These are phyloP conservation scores for Thysanoteuthis rhombus DNA, from an alignment of 2,888 invertebrate species.

Conservation along the genomic window DNA sequence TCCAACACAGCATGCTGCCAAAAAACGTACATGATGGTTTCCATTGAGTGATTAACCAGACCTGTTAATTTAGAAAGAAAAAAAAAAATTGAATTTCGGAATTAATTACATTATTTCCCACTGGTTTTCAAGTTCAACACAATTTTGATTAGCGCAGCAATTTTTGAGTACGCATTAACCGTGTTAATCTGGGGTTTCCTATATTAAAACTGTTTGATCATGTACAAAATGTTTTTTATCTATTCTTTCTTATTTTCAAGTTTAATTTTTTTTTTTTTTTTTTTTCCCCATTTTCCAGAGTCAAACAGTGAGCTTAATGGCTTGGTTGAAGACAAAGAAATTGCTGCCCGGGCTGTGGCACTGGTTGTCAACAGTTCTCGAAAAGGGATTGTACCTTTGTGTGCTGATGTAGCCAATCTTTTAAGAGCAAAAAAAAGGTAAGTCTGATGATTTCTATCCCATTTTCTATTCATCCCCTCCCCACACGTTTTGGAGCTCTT, in stretches of 20 bases:
- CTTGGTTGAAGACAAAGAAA: conserved; percentile 66
- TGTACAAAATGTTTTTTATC: not conserved
- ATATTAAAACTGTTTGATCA: not conserved
- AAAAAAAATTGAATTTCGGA: too few species aligned
- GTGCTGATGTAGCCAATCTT: conserved; percentile 66
- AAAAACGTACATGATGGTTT: too few species aligned
- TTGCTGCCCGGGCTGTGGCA: conserved; percentile 66
- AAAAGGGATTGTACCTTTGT: conserved; percentile 66
- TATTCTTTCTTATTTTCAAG: not conserved
- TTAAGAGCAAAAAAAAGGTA: conserved; percentile 61
- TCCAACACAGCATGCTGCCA: too few species aligned
- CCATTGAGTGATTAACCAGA: too few species aligned
- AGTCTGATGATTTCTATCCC: not conserved
- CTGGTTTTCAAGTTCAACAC: too few species aligned
- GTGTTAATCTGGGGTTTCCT: too few species aligned
- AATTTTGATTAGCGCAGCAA: too few species aligned
- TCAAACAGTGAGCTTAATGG: conserved; percentile 55
- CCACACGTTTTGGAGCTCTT: too few species aligned
- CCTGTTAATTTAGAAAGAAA: too few species aligned
- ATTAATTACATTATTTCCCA: too few species aligned
- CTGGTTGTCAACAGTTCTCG: conserved; percentile 67
- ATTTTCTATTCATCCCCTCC: not conserved
- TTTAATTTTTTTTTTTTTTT: not conserved
- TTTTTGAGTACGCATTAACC: too few species aligned
- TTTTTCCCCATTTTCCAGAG: conserved; percentile 40